Percentiles rank a stretch among this genome's conserved stretches.
These are phyloP conservation scores for Lepidothrix coronata DNA, from an alignment of 2,113 vertebrate genomes.

Conservation along the genomic window DNA sequence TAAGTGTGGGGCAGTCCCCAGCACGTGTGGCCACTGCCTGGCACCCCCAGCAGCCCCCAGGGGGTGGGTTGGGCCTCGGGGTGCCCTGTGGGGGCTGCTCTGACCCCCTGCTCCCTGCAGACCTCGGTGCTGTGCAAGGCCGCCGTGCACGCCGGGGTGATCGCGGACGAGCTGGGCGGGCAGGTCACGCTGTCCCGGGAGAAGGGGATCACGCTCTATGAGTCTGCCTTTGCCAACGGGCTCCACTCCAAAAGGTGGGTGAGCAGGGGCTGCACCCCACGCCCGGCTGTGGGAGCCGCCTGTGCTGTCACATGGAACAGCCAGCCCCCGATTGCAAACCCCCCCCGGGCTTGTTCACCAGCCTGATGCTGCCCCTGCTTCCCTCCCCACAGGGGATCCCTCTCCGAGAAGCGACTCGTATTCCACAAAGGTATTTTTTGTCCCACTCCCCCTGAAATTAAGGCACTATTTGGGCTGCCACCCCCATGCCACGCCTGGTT, in stretches of 20 bases:
- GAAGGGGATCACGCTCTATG: constrained; percentile 83
- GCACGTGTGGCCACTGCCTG: neutral
- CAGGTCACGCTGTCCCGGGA: constrained; percentile 71
- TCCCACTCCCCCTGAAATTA: neutral
- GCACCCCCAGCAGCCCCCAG: neutral
- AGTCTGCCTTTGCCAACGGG: constrained; percentile 83
- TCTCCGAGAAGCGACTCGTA: constrained; percentile 85
- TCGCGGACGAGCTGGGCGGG: constrained; percentile 78
- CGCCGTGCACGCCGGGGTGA: constrained; percentile 81
- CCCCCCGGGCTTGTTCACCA: neutral
- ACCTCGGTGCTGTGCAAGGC: constrained; percentile 87
- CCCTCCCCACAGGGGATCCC: constrained; percentile 76
- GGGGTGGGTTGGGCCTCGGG: neutral
- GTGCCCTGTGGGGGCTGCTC: neutral
- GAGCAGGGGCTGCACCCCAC: neutral
- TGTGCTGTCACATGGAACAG: fast-evolving
- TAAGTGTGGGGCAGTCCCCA: constrained; percentile 55
- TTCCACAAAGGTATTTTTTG: constrained; percentile 78
- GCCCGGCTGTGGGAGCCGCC: fast-evolving
- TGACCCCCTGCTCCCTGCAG: constrained; percentile 48
- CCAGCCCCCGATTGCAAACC: neutral
- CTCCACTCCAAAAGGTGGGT: constrained; percentile 82
- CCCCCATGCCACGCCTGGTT: fast-evolving
- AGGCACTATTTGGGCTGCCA: neutral
- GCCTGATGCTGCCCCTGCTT: neutral